Base-by-base conservation (phyloP, 2,888 invertebrate genomes). In the Stramonita haemastoma region DNA sequence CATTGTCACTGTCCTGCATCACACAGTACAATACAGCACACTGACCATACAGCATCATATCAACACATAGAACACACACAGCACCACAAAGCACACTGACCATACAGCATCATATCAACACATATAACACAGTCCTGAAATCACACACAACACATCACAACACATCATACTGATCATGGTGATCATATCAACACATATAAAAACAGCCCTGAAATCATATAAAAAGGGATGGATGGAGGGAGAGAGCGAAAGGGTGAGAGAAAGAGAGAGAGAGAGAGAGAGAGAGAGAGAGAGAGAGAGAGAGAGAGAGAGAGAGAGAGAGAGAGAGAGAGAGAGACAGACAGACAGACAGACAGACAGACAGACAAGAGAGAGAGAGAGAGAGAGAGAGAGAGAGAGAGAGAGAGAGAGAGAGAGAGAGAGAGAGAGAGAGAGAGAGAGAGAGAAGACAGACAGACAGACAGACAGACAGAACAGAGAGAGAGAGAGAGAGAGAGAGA, bases 1-100 rank as follows among this genome's bases (percentile, higher is more conserved):
- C 95, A 93, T 96, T 96, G 92, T 97, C 96, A 95, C 96, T 96
- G 19, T 91, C 91, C 91, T 91, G 87, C 26, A 83, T 2, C 66
- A 29, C 84, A 60, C 15, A 29, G 46, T n/a, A n/a, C n/a, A n/a
- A n/a, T n/a, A 66, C 26, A 66, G 26, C 26, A 66, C 66, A 22
- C n/a, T 77, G 29, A 77, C 26, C 13, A n/a, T 26, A 29, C n/a
- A 70, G 26, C 26, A n/a, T 32, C n/a, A n/a, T 77, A 66, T 77
- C 13, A 26, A 77, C 29, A 77, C 66, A 66, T 13, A 66, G 1
- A 17, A 66, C 66, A 66, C 66, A 66, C n/a, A n/a, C n/a, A n/a
- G n/a, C n/a, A n/a, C n/a, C n/a, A n/a, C n/a, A 66, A 1, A 66
- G 26, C 26, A 66, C 66, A 22, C n/a, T 77, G 29, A 77, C 26